Evolutionary conservation across 2,888 invertebrate genomes (phyloP).

Genomic region (Steinernema carpocapsae): DNA sequence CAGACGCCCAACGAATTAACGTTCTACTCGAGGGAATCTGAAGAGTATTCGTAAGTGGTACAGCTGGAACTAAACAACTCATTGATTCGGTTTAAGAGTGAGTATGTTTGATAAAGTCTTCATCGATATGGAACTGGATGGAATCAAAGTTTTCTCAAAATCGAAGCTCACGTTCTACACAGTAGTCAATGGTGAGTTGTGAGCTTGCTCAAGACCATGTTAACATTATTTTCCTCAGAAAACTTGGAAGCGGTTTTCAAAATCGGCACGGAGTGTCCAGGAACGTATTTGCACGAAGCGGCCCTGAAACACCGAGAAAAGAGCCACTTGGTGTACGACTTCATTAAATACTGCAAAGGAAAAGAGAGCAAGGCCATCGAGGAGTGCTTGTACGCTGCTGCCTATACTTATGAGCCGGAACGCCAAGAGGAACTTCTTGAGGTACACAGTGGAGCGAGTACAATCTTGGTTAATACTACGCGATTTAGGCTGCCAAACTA

Average conservation of each 20-base stretch:
- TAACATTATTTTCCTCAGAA: conserved; percentile 33
- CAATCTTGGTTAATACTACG: background rate
- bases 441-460: conserved; percentile 28
- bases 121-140: conserved; percentile 35
- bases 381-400: conserved; percentile 48
- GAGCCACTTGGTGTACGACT: conserved; percentile 46
- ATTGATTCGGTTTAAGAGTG: background rate
- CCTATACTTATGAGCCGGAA: conserved; percentile 42
- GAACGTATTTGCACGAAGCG: conserved; percentile 44
- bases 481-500: conserved; percentile 9
- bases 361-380: conserved; percentile 42
- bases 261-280: conserved; percentile 42
- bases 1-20: conserved; percentile 2
- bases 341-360: conserved; percentile 36
- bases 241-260: conserved; percentile 42
- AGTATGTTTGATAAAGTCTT: conserved; percentile 4
- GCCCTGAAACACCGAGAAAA: conserved; percentile 36
- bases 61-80: background rate
- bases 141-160: conserved; percentile 25
- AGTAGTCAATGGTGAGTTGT: conserved; percentile 32
- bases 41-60: background rate
- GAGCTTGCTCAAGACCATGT: conserved; percentile 23
- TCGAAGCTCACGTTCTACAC: conserved; percentile 26
- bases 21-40: conserved; percentile 15
- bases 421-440: conserved; percentile 40